Conservation (phyloP, 2,797 vertebrate species). For the Girardinus metallicus region DNA sequence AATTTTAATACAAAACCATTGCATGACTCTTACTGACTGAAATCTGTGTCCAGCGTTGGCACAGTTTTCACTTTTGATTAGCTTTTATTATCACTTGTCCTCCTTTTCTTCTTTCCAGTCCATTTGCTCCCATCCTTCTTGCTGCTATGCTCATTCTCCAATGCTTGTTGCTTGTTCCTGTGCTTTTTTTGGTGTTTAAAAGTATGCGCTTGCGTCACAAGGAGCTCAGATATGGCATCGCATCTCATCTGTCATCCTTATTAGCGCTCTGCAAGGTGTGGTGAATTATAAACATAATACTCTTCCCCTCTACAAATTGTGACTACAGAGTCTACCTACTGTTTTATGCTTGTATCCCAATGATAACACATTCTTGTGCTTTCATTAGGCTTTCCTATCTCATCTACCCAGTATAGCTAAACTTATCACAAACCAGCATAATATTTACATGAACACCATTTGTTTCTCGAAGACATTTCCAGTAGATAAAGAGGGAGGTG, state of each 20-base stretch:
- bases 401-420: background rate
- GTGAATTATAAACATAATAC: constrained; percentile 54
- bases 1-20: constrained; percentile 26
- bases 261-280: constrained; percentile 55
- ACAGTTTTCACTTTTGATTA: constrained; percentile 64
- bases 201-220: constrained; percentile 16
- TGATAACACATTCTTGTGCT: constrained; percentile 42
- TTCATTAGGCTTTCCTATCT: constrained; percentile 27
- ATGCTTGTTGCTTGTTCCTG: constrained; percentile 19
- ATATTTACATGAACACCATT: constrained; percentile 47
- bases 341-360: constrained; percentile 23
- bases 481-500: constrained; percentile 29
- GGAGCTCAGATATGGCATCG: constrained; percentile 45
- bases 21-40: constrained; percentile 19
- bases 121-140: constrained; percentile 1
- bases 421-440: constrained; percentile 42
- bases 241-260: constrained; percentile 71
- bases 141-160: constrained; percentile 18
- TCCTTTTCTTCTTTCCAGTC: constrained; percentile 25
- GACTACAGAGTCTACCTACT: constrained; percentile 2
- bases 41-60: constrained; percentile 17
- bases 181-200: constrained; percentile 23
- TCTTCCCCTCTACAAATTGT: constrained; percentile 21
- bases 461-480: constrained; percentile 38
- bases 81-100: constrained; percentile 54